Conservation (phyloP, 1,140 invertebrate genomes). For the Asobara japonica region DNA sequence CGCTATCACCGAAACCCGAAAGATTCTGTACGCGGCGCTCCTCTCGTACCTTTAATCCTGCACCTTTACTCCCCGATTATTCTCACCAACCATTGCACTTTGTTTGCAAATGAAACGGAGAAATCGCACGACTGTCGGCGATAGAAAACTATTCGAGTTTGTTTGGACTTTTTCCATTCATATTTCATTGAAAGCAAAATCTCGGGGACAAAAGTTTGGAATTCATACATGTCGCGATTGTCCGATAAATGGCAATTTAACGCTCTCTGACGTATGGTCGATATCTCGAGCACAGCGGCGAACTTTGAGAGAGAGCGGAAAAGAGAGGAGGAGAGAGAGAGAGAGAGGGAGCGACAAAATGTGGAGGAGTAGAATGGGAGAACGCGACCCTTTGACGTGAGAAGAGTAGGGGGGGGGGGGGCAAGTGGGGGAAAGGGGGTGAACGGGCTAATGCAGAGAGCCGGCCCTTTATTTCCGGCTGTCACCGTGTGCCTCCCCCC, state of each 20-base stretch:
- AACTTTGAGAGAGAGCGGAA: not conserved
- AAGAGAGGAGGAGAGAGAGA: not conserved
- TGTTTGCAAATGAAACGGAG: too few species aligned
- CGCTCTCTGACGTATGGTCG: slow-evolving; percentile 50
- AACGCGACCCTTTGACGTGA: slow-evolving; percentile 51
- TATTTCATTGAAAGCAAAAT: not conserved
- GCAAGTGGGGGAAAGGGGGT: slow-evolving; percentile 49
- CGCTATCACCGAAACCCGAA: too few species aligned
- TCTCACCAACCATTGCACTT: too few species aligned
- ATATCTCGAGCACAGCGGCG: slow-evolving; percentile 41
- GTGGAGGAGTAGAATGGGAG: not conserved
- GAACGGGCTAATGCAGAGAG: slow-evolving; percentile 47
- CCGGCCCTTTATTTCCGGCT: slow-evolving; percentile 59
- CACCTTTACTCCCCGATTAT: too few species aligned
- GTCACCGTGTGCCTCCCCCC: slow-evolving; percentile 40
- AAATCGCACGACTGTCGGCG: too few species aligned
- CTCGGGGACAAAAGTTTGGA: not conserved
- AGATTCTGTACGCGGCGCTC: too few species aligned
- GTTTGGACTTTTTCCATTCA: too few species aligned
- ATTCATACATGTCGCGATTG: not conserved
- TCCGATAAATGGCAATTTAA: slow-evolving; percentile 58
- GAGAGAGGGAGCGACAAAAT: not conserved
- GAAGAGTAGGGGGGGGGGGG: slow-evolving; percentile 48
- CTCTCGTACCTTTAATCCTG: too few species aligned
- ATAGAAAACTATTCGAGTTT: too few species aligned